phyloP scores from a whole-genome alignment of 2,113 vertebrate species.

The Boulengeromyrus knoepffleri region DNA sequence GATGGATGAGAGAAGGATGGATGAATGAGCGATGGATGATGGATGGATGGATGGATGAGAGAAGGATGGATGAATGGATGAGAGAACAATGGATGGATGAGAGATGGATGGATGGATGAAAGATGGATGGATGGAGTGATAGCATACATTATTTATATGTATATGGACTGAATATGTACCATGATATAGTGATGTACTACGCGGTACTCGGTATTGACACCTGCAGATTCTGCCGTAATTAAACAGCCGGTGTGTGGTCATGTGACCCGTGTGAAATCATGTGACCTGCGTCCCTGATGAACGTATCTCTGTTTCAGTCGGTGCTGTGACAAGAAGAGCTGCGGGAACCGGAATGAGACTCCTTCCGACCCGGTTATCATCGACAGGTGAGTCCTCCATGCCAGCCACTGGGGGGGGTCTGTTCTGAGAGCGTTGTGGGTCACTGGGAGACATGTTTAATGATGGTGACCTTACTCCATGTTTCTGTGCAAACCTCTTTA shows the following conservation, averaged over 20 bases:
- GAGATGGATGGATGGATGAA: not conserved
- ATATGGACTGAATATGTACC: not conserved
- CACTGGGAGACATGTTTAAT: not conserved
- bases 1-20: too few relatives aligned
- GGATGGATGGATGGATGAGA: not conserved
- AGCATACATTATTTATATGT: not conserved
- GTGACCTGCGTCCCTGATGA: not conserved
- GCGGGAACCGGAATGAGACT: constrained; percentile 88
- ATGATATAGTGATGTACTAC: not conserved
- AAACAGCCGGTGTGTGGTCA: not conserved
- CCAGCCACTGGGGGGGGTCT: not conserved
- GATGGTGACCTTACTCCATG: not conserved
- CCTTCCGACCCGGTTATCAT: constrained; percentile 86
- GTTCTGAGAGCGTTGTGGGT: not conserved
- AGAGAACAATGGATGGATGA: too few relatives aligned
- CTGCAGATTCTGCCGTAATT: not conserved
- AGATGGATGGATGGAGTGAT: not conserved
- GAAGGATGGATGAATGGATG: too few relatives aligned
- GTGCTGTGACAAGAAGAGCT: constrained; percentile 91
- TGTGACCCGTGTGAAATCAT: not conserved
- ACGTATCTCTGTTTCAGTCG: constrained; percentile 54
- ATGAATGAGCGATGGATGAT: not conserved
- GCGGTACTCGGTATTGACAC: not conserved
- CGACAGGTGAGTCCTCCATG: constrained; percentile 63
- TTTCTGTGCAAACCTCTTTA: not conserved